Evolutionary conservation across 1,140 invertebrate species (phyloP), one percentile per base, ranked within the genome.

Genomic region (Papilio xuthus): DNA sequence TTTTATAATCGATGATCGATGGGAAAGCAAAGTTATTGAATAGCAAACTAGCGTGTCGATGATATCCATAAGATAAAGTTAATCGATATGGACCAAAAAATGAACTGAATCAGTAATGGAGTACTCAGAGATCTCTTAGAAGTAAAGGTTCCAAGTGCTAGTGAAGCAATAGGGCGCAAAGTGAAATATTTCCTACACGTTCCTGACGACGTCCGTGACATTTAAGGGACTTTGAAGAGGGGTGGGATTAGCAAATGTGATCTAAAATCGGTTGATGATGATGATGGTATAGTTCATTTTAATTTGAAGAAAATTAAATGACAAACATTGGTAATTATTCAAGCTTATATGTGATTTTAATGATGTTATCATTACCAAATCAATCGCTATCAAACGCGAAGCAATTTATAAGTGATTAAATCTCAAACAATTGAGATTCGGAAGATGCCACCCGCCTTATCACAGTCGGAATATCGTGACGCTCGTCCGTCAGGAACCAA

Each of bases 401-500:
- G 23, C 20, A 26, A 23, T 72, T 72, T 72, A 72, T 72, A 23
- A 26, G 23, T 12, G 42, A 50, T 72, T 72, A 72, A 72, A 72
- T 44, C 37, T 23, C 8, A 42, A 26, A 47, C 18, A 42, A 56
- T 74, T 32, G 18, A 44, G 56, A 75, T 75, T 75, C 37, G 20
- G 15, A 56, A 56, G 15, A 37, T 32, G 72, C 15, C 23, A 37
- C 47, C 44, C 47, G 72, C 50, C 15, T 74, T 75, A 53, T 75
- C 72, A 75, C 37, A 75, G 44, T 37, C 23, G 26, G 72, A 37
- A 84, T 80, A 81, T 82, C 84, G 84, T 81, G 80, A 85, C 85
- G 84, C 85, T 83, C 81, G 83, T 80, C 74, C 83, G 85, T 88
- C 85, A 87, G 83, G 81, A 82, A 84, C 82, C 88, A 91, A 88